phyloP scores from a whole-genome alignment of 2,113 vertebrate genomes.

The Montifringilla adamsi region DNA sequence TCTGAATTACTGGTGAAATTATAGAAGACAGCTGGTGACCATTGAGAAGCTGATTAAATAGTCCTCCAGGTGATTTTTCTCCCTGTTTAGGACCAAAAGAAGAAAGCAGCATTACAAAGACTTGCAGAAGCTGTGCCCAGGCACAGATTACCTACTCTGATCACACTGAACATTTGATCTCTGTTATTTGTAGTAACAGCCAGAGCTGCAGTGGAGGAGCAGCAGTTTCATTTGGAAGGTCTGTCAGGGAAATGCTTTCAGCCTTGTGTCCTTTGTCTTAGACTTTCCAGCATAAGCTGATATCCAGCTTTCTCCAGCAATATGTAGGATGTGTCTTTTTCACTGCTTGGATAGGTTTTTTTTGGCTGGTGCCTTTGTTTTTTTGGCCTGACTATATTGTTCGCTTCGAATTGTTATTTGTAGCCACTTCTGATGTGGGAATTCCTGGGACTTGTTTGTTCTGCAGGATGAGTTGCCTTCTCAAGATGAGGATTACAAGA shows the following conservation, averaged over 20 bases:
- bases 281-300: not conserved
- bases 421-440: not conserved
- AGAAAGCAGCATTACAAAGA: not conserved
- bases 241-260: not conserved
- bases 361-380: not conserved
- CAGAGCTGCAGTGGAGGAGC: not conserved
- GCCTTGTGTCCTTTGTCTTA: not conserved
- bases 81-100: not conserved
- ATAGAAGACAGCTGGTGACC: not conserved
- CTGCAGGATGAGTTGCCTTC: not conserved
- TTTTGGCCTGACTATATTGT: not conserved
- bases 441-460: not conserved
- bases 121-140: not conserved
- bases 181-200: not conserved
- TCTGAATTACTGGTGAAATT: not conserved
- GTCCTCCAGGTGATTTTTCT: not conserved
- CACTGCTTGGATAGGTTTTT: not conserved
- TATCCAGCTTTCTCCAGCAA: not conserved
- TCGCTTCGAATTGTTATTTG: not conserved
- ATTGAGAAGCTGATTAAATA: not conserved
- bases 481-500: not conserved
- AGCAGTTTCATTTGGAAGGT: not conserved
- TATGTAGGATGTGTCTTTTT: not conserved
- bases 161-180: not conserved
- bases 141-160: not conserved